phyloP scores from a whole-genome alignment of 2,888 invertebrate genomes.

The Mechanitis mazaeus region DNA sequence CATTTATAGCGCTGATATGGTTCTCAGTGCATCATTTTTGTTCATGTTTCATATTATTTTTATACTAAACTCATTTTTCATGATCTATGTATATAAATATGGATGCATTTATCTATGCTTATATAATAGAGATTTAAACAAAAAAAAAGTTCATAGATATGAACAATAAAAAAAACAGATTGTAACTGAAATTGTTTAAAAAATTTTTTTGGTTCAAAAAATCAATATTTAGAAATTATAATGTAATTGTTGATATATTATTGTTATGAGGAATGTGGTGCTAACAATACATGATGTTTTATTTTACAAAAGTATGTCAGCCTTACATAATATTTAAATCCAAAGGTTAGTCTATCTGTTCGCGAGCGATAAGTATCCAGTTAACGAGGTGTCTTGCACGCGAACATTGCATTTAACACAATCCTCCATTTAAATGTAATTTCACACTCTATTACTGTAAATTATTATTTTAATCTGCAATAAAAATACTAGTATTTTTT shows the following conservation, averaged over 20 bases:
- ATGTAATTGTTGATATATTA: too few species aligned
- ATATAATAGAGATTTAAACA: too few species aligned
- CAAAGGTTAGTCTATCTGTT: slow-evolving; percentile 1
- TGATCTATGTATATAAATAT: too few species aligned
- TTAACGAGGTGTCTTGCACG: slow-evolving; percentile 16
- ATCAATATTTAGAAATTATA: neutral
- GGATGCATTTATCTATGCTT: too few species aligned
- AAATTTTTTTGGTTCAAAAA: neutral
- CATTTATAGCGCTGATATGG: slow-evolving; percentile 16
- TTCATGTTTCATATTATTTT: neutral
- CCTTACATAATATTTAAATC: neutral
- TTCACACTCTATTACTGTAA: neutral
- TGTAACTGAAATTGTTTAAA: too few species aligned
- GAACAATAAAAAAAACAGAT: too few species aligned
- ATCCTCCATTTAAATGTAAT: neutral
- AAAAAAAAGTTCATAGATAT: too few species aligned
- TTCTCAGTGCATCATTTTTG: slow-evolving; percentile 5
- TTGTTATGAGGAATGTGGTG: too few species aligned
- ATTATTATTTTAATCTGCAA: too few species aligned
- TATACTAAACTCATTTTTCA: neutral
- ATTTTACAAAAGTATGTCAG: neutral
- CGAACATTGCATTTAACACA: slow-evolving; percentile 17
- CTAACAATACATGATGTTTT: neutral
- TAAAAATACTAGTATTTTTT: too few species aligned
- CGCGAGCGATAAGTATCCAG: slow-evolving; percentile 8